Evolutionary conservation across 2,888 invertebrate species (phyloP), one percentile per base, ranked within the genome.

Genomic region (Aproaerema taeniolella): DNA sequence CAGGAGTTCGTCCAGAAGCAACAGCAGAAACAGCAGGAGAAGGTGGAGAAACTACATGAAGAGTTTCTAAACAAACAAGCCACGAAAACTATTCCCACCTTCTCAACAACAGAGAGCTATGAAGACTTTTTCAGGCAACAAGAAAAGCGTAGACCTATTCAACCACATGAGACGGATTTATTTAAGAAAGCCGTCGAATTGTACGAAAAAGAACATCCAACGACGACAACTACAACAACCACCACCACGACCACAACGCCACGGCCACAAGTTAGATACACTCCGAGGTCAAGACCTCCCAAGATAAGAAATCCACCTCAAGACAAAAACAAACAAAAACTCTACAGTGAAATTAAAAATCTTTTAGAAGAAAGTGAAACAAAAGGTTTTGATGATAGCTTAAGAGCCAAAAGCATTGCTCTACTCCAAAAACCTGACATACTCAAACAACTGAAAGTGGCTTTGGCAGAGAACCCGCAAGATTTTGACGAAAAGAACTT

Each of bases 1-100:
- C 93, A 93, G 54, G 90, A 93, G 50, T 91, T 93, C 52, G 89
- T 93, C 2, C 93, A 94, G 55, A 93, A 92, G 58, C 93, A 93
- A 56, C 93, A 94, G 53, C 90, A 94, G 51, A 93, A 93, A 52
- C 91, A 93, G 30, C 91, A 93, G 57, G 91, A 92, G 56, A 94
- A 94, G 60, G 90, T 93, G 0, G 89, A 93, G 47, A 89, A 90
- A 53, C 83, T 93, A 16, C 93, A 94, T 50, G 89, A 91, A 49
- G 91, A 92, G 42, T 92, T 92, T 57, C 54, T 92, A 0, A 89
- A 88, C 49, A 90, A 91, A 49, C 94, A 95, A 62, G 90, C 92
- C 3, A 90, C 91, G 15, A 90, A 89, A 52, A 81, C 88, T 41
- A 71, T 88, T 49, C 89, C 89, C 46, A 65, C 80, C 31, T 87